These are phyloP conservation scores for Nothobranchius kuhntae DNA, from an alignment of 2,113 vertebrate species.

Conservation along the genomic window DNA sequence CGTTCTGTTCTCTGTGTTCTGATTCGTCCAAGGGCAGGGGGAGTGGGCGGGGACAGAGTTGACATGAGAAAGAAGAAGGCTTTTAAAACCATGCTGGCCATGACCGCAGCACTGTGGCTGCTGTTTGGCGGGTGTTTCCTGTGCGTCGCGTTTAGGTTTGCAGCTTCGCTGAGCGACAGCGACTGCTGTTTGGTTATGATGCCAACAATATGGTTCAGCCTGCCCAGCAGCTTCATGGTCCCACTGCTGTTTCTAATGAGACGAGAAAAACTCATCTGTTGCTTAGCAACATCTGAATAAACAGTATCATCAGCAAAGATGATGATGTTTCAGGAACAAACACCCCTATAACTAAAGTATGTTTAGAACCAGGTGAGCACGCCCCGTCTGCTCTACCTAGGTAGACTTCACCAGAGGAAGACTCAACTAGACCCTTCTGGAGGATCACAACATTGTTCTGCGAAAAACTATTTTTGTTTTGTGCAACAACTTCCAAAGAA, in stretches of 20 bases:
- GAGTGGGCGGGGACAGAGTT: background rate
- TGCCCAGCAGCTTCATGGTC: background rate
- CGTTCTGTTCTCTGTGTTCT: constrained; percentile 13
- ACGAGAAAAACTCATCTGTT: background rate
- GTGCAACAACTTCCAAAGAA: too few species aligned
- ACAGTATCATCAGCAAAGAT: background rate
- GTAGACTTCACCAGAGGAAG: too few species aligned
- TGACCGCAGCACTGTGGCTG: background rate
- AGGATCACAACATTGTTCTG: too few species aligned
- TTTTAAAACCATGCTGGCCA: constrained; percentile 5
- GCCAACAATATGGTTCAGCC: background rate
- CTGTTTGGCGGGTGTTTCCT: background rate
- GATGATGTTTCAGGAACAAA: too few species aligned
- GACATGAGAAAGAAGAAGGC: background rate
- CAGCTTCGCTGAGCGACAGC: background rate
- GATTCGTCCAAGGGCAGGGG: constrained; percentile 2
- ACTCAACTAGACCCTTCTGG: too few species aligned
- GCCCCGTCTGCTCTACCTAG: too few species aligned
- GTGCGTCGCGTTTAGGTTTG: rapidly evolving
- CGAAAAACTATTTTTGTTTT: too few species aligned
- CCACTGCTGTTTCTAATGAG: constrained; percentile 10
- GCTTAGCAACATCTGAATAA: background rate
- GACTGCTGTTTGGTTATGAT: background rate
- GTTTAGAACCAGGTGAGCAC: too few species aligned
- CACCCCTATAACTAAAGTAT: too few species aligned